These are phyloP conservation scores for Catostomus latipinnis DNA, from an alignment of 2,797 vertebrate genomes.

Conservation along the genomic window DNA sequence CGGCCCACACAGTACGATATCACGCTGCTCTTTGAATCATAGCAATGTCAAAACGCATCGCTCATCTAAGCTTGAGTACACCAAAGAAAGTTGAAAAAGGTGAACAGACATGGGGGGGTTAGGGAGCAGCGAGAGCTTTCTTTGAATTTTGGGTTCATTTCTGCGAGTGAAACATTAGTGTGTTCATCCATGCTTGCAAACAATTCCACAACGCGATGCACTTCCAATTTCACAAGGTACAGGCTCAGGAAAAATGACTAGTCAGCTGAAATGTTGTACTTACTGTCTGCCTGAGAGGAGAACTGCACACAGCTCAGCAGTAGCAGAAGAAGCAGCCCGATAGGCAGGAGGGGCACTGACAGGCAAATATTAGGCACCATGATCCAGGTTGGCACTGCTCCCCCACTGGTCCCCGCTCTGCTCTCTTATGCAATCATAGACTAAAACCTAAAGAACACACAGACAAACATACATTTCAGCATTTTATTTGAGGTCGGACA, in stretches of 20 bases:
- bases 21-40: slow-evolving; percentile 9
- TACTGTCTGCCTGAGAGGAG: slow-evolving; percentile 86
- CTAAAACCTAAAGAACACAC: slow-evolving; percentile 75
- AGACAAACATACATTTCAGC: slow-evolving; percentile 63
- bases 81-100: background rate
- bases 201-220: slow-evolving; percentile 28
- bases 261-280: slow-evolving; percentile 69
- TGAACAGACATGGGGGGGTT: background rate
- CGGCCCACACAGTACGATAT: slow-evolving; percentile 42
- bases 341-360: slow-evolving; percentile 74
- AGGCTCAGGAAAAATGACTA: slow-evolving; percentile 10
- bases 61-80: slow-evolving; percentile 14
- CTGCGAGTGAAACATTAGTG: slow-evolving; percentile 3
- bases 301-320: slow-evolving; percentile 81
- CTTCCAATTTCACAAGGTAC: slow-evolving; percentile 36
- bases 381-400: slow-evolving; percentile 84
- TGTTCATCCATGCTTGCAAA: slow-evolving; percentile 31
- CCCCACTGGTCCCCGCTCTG: slow-evolving; percentile 78
- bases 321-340: slow-evolving; percentile 79
- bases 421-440: slow-evolving; percentile 81
- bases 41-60: background rate
- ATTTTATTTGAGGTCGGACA: background rate
- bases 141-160: slow-evolving; percentile 29
- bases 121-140: background rate
- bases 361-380: slow-evolving; percentile 88